phyloP scores from a whole-genome alignment of 2,113 vertebrate species.

The Salvator merianae region DNA sequence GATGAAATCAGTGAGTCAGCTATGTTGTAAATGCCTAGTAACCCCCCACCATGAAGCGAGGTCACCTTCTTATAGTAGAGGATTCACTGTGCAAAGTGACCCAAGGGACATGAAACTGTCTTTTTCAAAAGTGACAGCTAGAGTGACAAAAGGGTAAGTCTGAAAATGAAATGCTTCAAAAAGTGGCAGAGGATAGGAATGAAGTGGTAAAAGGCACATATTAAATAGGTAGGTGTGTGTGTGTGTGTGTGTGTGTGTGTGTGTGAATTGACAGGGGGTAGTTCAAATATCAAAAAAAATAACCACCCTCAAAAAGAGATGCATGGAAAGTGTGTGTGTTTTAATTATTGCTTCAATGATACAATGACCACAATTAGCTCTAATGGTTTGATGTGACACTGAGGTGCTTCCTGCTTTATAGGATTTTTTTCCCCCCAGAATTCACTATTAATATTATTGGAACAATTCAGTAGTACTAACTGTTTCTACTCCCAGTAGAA shows the following conservation, averaged over 20 bases:
- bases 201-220: slow-evolving; percentile 45
- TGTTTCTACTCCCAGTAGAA: neutral
- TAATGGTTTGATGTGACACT: neutral
- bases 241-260: too few species aligned
- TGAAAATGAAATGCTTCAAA: slow-evolving; percentile 51
- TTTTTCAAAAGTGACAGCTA: slow-evolving; percentile 49
- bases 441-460: neutral
- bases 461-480: neutral
- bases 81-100: slow-evolving; percentile 27
- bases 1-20: slow-evolving; percentile 17
- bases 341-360: neutral
- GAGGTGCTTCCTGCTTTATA: slow-evolving; percentile 1
- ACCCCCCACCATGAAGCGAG: slow-evolving; percentile 1
- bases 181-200: slow-evolving; percentile 24
- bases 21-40: slow-evolving; percentile 36
- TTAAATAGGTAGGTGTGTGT: too few species aligned
- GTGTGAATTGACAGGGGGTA: neutral
- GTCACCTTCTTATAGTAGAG: slow-evolving; percentile 44
- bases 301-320: slow-evolving; percentile 16
- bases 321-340: neutral
- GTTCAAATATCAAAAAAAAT: slow-evolving; percentile 14
- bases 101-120: slow-evolving; percentile 26
- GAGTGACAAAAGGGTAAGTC: slow-evolving; percentile 30
- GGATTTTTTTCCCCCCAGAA: neutral
- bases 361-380: neutral